Evolutionary conservation across 2,113 vertebrate species (phyloP).

Genomic region (Opisthocomus hoazin): DNA sequence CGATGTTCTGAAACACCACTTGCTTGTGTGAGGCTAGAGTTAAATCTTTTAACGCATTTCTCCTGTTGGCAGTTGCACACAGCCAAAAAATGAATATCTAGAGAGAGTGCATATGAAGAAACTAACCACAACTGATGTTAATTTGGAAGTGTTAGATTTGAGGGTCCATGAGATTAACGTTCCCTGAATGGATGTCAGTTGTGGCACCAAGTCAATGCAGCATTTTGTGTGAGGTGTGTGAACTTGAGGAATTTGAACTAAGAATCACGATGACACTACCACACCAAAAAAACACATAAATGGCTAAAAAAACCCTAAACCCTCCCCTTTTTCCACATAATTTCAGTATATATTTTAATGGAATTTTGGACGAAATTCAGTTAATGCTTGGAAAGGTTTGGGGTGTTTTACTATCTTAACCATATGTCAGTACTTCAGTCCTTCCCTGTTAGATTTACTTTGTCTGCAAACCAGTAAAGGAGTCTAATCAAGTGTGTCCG

Average conservation of each 20-base stretch:
- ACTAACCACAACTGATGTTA: slow-evolving; percentile 32
- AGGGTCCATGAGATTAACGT: neutral
- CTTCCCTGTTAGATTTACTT: neutral
- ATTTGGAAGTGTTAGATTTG: slow-evolving; percentile 45
- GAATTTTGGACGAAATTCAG: slow-evolving; percentile 52
- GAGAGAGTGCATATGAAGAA: neutral
- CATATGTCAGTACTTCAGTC: slow-evolving; percentile 39
- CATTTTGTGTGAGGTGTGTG: neutral
- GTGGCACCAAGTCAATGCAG: neutral
- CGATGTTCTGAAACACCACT: neutral
- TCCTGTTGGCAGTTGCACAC: neutral
- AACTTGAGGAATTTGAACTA: neutral
- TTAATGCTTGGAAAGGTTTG: slow-evolving; percentile 30
- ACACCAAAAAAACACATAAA: neutral
- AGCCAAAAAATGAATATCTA: neutral
- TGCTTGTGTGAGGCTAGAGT: neutral
- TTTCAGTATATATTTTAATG: slow-evolving; percentile 25
- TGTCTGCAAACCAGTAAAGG: neutral
- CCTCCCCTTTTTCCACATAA: slow-evolving; percentile 9
- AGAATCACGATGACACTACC: neutral
- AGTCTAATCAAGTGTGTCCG: neutral
- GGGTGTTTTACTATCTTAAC: slow-evolving; percentile 42
- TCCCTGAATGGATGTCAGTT: neutral
- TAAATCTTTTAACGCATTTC: slow-evolving; percentile 12
- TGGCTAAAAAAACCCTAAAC: neutral